Conservation (phyloP, 2,113 vertebrate genomes). For the Brachyhypopomus occidentalis region DNA sequence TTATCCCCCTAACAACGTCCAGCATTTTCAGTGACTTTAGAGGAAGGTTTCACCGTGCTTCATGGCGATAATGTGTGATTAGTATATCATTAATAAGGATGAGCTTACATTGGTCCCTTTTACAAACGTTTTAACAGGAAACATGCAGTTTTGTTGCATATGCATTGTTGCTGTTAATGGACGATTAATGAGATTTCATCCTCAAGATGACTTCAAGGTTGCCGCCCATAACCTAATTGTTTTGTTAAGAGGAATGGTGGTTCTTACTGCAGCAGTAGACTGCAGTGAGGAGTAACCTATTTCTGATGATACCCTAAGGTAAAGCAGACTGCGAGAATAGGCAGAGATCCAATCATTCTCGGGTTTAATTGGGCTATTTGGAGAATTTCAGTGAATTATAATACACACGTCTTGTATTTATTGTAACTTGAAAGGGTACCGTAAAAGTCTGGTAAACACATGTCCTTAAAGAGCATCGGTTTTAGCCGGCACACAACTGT, state of each 20-base stretch:
- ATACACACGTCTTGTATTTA: no score
- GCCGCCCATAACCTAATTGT: background rate
- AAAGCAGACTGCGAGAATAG: background rate
- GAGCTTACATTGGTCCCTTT: background rate
- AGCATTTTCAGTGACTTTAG: background rate
- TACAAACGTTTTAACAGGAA: background rate
- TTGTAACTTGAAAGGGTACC: no score
- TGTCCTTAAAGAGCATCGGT: no score
- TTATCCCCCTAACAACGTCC: background rate
- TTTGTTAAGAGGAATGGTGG: background rate
- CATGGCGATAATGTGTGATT: background rate
- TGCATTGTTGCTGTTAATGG: background rate
- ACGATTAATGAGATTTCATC: background rate
- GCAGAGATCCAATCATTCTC: background rate
- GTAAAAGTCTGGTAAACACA: no score
- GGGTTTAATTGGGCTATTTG: background rate
- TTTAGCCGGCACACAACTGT: no score
- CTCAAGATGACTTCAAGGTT: slow-evolving; percentile 9
- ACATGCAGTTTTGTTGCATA: background rate
- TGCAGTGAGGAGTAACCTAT: slow-evolving; percentile 8
- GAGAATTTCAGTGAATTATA: no score
- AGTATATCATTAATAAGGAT: background rate
- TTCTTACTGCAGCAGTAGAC: background rate
- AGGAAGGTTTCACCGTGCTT: background rate
- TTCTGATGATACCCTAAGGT: background rate